Evolutionary conservation across 92 coral and sea anemone species (phyloP).

Genomic region (Epizoanthus fatuus): DNA sequence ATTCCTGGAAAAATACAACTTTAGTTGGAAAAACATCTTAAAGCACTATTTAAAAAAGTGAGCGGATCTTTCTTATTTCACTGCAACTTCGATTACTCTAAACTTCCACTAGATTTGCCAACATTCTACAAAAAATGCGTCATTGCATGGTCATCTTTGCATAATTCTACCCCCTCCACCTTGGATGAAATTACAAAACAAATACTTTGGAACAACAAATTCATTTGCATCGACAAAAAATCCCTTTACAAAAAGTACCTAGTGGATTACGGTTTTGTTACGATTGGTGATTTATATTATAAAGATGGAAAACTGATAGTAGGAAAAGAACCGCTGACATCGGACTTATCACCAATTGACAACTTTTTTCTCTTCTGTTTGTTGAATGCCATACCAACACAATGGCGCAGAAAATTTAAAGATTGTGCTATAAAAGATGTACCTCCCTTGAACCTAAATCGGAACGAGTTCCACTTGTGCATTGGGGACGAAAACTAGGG

Average conservation of each 20-base stretch:
- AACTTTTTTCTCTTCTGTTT: neutral
- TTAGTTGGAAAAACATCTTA: no score
- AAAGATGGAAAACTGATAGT: neutral
- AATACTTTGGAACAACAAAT: neutral
- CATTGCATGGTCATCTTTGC: neutral
- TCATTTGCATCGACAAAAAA: neutral
- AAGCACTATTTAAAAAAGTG: neutral
- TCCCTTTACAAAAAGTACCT: neutral
- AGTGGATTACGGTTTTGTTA: neutral
- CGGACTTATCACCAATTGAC: neutral
- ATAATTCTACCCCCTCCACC: neutral
- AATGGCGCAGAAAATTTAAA: neutral
- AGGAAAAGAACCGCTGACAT: neutral
- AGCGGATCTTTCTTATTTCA: neutral
- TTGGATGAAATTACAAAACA: neutral
- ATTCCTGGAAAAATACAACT: no score
- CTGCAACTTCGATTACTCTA: neutral
- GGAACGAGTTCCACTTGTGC: neutral
- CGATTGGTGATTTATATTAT: neutral
- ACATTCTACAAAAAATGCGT: neutral
- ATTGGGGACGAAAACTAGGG: neutral
- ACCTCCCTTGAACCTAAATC: no score
- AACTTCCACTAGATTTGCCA: neutral
- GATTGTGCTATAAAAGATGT: neutral
- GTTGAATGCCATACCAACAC: neutral